Evolutionary conservation across 2,113 vertebrate species (phyloP), one percentile per base, ranked within the genome.

Genomic region (Otus sunia): DNA sequence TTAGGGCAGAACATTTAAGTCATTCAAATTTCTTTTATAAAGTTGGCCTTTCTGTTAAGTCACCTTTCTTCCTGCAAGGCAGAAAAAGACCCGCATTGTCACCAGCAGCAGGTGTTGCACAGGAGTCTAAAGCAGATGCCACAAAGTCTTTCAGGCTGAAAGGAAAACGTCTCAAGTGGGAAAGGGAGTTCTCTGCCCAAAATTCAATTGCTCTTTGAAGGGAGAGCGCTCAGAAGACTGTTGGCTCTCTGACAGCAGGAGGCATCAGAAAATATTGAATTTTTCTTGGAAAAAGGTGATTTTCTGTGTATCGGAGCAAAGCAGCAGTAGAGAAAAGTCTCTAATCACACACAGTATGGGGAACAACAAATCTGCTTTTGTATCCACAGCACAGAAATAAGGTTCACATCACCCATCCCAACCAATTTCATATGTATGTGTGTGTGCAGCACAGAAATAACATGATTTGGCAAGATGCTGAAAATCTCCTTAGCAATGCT

Each of bases 161-260:
- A 96, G 52, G 34, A 87, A 88, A 81, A 47, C 0, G 11, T 95
- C 93, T 91, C 88, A 88, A 90, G 76, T 84, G 85, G 71, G 68
- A 91, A 94, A 84, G 32, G 72, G 81, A 92, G 64, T 58, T 90
- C 60, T 72, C 64, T 92, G 67, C 72, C 83, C 78, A 90, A 91
- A 96, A 92, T 86, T 75, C 50, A 10, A 88, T 88, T 89, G 84
- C 68, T 95, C 83, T 97, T 96, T 97, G 91, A 95, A 97, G 88
- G 67, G 62, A 88, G 67, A 95, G 86, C 55, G 53, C 86, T 94
- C 72, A 92, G 84, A 97, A 91, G 74, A 88, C 50, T 93, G 63
- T 62, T 86, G 72, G 86, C 88, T 75, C 20, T 96, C 62, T 91
- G 92, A 94, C 92, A 97, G 96, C 84, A 85, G 82, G 94, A 96